Evolutionary conservation across 2,888 invertebrate genomes (phyloP), one percentile per base, ranked within the genome.

Genomic region (Rhagonycha lutea): DNA sequence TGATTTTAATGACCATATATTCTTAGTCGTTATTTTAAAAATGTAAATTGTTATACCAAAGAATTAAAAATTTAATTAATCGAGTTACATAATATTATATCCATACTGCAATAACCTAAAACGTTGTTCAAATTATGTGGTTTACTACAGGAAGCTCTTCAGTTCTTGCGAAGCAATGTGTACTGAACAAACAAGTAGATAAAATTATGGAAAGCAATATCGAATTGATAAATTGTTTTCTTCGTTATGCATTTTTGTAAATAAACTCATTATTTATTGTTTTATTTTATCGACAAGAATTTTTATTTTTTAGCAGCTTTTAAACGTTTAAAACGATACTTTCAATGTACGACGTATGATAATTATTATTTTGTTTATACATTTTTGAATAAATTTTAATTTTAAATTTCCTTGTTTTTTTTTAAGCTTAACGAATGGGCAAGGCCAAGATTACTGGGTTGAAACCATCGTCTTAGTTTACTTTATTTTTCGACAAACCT

Each of bases 1-100:
- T 91, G 89, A 91, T 91, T 74, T 85, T 91, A 80, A 91, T 91
- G 90, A 91, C 91, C 5, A 91, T 91, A 78, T 91, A 91, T 83
- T 91, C 91, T 65, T 91, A 87, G 89, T n/a, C 47, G 47, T n/a
- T 5, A 8, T 8, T 47, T n/a, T n/a, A 7, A 47, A n/a, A 47
- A 47, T 47, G 7, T 47, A 47, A 47, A n/a, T 47, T 47, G 47
- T 47, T 47, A 76, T 73, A 73, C 76, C 76, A 73, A 76, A 76
- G 76, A 76, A 69, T 14, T 67, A 7, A 32, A 14, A n/a, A 14
- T 26, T 68, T 11, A 47, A 47, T 11, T 47, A 69, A 14, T 69
- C 69, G 32, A 68, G 47, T 68, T 18, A 14, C 32, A 26, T 28
- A 68, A 12, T 67, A 26, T 67, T 68, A 28, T 29, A 28, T 68